Conservation (phyloP, 2,797 vertebrate genomes). For the Melanogrammus aeglefinus region DNA sequence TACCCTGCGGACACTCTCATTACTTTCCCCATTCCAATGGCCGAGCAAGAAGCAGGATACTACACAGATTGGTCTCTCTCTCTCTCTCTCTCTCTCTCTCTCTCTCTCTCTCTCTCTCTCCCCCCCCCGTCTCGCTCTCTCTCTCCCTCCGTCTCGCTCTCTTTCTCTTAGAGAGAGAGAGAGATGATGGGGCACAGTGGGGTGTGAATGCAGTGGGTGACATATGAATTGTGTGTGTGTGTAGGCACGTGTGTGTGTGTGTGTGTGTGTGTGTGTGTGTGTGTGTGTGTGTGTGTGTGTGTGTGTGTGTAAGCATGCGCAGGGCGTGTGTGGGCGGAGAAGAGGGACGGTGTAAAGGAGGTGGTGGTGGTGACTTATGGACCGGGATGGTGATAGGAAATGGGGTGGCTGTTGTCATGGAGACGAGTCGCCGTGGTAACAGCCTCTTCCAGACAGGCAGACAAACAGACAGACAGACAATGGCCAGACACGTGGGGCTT, state of each 20-base stretch:
- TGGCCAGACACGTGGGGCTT: slow-evolving; percentile 21
- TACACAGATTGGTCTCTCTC: slow-evolving; percentile 21
- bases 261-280: too few species aligned
- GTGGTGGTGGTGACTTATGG: slow-evolving; percentile 54
- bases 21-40: slow-evolving; percentile 2
- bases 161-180: slow-evolving; percentile 19
- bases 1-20: background rate
- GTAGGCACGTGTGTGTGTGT: too few species aligned
- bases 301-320: background rate
- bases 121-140: slow-evolving; percentile 30
- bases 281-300: background rate
- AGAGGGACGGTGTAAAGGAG: background rate
- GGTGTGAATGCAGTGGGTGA: slow-evolving; percentile 69
- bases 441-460: slow-evolving; percentile 47
- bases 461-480: slow-evolving; percentile 28
- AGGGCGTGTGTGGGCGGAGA: too few species aligned
- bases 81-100: slow-evolving; percentile 37
- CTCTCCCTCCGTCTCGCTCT: slow-evolving; percentile 13
- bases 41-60: slow-evolving; percentile 56
- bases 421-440: slow-evolving; percentile 68
- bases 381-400: slow-evolving; percentile 45
- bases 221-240: slow-evolving; percentile 11
- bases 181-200: slow-evolving; percentile 56
- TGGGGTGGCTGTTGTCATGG: slow-evolving; percentile 66
- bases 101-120: slow-evolving; percentile 33